Percentiles rank a stretch among this genome's conserved stretches.
These are phyloP conservation scores for Petrophora chlorosata DNA, from an alignment of 2,888 invertebrate species.

Conservation along the genomic window DNA sequence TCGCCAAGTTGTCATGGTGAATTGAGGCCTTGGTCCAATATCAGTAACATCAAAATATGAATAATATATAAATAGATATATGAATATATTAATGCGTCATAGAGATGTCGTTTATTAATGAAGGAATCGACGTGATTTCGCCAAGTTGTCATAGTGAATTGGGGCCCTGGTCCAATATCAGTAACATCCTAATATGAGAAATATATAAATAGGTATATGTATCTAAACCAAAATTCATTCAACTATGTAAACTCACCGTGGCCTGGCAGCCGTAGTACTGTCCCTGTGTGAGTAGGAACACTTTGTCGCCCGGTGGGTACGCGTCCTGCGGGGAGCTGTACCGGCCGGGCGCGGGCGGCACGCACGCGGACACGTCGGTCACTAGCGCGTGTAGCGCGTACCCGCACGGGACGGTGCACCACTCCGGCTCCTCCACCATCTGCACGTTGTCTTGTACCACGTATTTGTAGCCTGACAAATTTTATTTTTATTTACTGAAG, in stretches of 20 bases:
- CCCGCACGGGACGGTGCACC: slow-evolving; percentile 84
- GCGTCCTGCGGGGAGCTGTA: slow-evolving; percentile 72
- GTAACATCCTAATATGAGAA: too few species aligned
- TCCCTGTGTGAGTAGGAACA: slow-evolving; percentile 89
- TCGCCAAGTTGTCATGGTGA: too few species aligned
- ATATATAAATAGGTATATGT: too few species aligned
- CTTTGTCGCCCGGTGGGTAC: slow-evolving; percentile 86
- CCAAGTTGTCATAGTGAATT: too few species aligned
- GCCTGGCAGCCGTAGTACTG: slow-evolving; percentile 93
- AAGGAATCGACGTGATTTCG: too few species aligned
- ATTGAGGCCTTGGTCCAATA: too few species aligned
- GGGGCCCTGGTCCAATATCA: neutral
- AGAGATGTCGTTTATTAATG: too few species aligned
- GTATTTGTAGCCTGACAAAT: slow-evolving; percentile 77
- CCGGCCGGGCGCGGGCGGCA: slow-evolving; percentile 43
- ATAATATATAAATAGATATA: too few species aligned
- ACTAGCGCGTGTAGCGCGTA: slow-evolving; percentile 89
- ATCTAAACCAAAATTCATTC: too few species aligned
- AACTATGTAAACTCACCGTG: slow-evolving; percentile 86
- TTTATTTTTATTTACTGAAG: neutral
- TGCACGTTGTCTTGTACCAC: slow-evolving; percentile 82
- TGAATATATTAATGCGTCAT: too few species aligned
- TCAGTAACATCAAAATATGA: too few species aligned
- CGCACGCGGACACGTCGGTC: slow-evolving; percentile 47
- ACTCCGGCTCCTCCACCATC: slow-evolving; percentile 88